Conservation (phyloP, 2,113 vertebrate species). For the Corvus moneduloides region DNA sequence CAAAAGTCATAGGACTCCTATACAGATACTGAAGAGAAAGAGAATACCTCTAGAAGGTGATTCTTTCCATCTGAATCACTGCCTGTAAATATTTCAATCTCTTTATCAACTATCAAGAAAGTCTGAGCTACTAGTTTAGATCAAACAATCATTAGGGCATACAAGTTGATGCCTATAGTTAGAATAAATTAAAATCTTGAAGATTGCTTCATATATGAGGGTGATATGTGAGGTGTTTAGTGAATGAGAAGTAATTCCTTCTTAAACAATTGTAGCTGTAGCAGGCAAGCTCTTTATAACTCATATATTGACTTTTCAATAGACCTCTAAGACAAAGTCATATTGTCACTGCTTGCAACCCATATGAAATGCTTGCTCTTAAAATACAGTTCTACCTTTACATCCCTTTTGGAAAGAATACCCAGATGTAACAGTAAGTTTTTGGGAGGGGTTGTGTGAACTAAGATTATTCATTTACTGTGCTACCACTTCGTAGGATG, state of each 20-base stretch:
- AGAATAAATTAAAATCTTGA: background rate
- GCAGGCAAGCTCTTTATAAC: background rate
- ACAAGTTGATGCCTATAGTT: background rate
- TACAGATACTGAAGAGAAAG: background rate
- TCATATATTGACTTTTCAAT: background rate
- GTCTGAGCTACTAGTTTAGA: background rate
- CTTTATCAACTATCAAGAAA: background rate
- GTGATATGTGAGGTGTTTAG: background rate
- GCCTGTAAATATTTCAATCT: background rate
- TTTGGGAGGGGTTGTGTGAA: background rate
- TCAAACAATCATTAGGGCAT: background rate
- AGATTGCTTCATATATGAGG: background rate
- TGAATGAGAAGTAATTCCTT: background rate
- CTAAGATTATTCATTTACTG: background rate
- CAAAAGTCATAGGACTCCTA: background rate
- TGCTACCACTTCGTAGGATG: background rate
- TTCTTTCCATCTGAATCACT: background rate
- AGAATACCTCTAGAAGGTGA: background rate
- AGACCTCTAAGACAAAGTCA: background rate
- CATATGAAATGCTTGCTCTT: background rate
- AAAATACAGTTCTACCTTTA: background rate
- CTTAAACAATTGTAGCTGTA: background rate
- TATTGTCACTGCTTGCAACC: background rate
- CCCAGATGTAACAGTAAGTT: accelerated
- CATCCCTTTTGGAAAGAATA: background rate